Percentiles rank a stretch among this genome's conserved stretches.
Evolutionary conservation across 2,888 invertebrate species (phyloP).

Genomic region (Atrina japonica): DNA sequence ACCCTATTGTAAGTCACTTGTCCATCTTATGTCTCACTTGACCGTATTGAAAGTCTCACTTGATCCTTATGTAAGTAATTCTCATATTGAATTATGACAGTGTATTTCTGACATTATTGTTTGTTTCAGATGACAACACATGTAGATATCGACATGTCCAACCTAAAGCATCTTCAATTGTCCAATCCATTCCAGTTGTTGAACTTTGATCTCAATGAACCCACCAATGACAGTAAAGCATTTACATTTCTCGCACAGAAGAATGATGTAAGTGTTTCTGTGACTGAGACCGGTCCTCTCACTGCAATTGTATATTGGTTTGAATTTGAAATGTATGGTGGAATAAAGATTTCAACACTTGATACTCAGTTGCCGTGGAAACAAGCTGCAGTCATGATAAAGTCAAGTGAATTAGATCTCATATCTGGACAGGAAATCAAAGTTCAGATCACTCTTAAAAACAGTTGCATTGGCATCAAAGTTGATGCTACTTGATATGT

Average conservation of each 20-base stretch:
- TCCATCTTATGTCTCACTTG: no score
- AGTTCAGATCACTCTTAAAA: conserved; percentile 60
- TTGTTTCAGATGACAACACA: conserved; percentile 71
- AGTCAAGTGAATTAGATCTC: conserved; percentile 49
- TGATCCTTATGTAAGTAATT: no score
- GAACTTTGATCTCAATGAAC: conserved; percentile 62
- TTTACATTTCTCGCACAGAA: conserved; percentile 55
- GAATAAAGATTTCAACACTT: conserved; percentile 60
- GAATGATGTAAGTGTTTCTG: conserved; percentile 50
- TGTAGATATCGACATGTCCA: conserved; percentile 69
- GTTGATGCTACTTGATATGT: conserved; percentile 16
- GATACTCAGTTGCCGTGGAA: conserved; percentile 67
- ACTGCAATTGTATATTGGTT: conserved; percentile 76
- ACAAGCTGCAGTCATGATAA: conserved; percentile 72
- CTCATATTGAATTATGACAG: no score
- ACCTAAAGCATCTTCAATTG: conserved; percentile 66
- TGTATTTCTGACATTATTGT: conserved; percentile 3
- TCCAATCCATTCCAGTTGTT: conserved; percentile 70
- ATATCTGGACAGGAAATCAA: conserved; percentile 54
- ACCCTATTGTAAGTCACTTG: no score
- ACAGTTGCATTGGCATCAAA: conserved; percentile 69
- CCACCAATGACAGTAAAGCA: conserved; percentile 39
- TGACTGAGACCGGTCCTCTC: conserved; percentile 62
- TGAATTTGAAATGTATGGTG: conserved; percentile 61
- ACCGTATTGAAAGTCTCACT: no score